phyloP scores from a whole-genome alignment of 2,888 invertebrate species.

The Loripinus fragilis region DNA sequence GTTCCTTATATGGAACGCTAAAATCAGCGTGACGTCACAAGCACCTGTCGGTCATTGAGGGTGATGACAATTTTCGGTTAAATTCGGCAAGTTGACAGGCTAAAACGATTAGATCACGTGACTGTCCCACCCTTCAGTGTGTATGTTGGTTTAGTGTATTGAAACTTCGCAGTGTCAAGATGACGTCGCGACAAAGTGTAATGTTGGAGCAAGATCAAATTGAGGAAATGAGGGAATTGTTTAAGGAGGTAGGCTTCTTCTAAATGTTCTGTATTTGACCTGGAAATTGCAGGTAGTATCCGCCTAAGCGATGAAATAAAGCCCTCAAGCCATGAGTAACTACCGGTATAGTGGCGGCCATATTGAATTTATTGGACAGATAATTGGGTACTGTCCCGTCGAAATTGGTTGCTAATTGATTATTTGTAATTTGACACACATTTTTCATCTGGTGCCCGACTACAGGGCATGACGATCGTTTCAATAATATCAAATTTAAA shows the following conservation, averaged over 20 bases:
- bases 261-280: too few species aligned
- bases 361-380: constrained; percentile 22
- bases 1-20: constrained; percentile 34
- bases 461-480: background rate
- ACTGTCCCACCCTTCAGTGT: constrained; percentile 50
- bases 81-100: background rate
- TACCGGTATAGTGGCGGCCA: constrained; percentile 19
- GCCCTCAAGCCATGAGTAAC: background rate
- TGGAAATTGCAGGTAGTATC: too few species aligned
- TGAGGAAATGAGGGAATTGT: constrained; percentile 31
- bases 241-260: constrained; percentile 26
- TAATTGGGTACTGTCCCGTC: background rate
- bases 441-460: background rate
- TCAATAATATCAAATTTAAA: background rate
- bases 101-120: constrained; percentile 41
- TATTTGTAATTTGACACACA: constrained; percentile 2
- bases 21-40: constrained; percentile 39
- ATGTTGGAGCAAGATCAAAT: constrained; percentile 38
- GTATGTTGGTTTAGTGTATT: constrained; percentile 6
- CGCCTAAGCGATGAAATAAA: too few species aligned
- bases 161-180: background rate
- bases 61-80: constrained; percentile 31
- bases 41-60: constrained; percentile 36
- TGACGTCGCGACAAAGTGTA: constrained; percentile 23
- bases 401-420: background rate